Evolutionary conservation across 2,797 vertebrate genomes (phyloP), one percentile per base, ranked within the genome.

Genomic region (Melopsittacus undulatus): DNA sequence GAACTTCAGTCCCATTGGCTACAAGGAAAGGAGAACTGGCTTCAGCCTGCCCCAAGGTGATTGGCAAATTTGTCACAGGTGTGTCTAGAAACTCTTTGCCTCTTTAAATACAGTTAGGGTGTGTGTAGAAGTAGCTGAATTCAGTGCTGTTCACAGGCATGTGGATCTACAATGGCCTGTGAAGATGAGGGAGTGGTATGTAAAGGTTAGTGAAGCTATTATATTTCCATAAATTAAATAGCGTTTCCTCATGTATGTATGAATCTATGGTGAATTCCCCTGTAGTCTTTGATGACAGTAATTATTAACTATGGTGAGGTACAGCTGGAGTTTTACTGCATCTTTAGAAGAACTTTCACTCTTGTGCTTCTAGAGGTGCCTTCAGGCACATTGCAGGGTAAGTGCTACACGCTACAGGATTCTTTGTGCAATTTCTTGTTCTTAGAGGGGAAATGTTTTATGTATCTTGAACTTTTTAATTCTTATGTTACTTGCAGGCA

Each of bases 321-420:
- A 34, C 84, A 95, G 82, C 87, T 94, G 84, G 61, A 74, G 75
- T 74, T 96, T 93, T 92, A 83, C 51, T 92, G 90, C 56, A 83
- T 89, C 67, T 30, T 89, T 95, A 93, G 68, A 77, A 79, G 64
- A 74, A n/a, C 57, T 79, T 93, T 75, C 45, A 62, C 64, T 69
- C 57, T 43, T 49, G 6, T 90, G 90, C 81, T 91, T 90, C 78
- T 72, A 68, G 77, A 83, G 68, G 13, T 1, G 0, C 81, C 36
- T 82, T 49, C 36, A 83, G 48, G 57, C 2, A 2, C 5, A 18
- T 92, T 27, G 11, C 46, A 54, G 46, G 48, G n/a, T 6, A 7
- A 27, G 16, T 23, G 61, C 40, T 29, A 10, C 4, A 27, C 13
- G 2, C 11, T 76, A 48, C 72, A 89, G 89, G 73, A 30, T 6